Base-by-base conservation (phyloP, 2,113 vertebrate species). In the Nerophis lumbriciformis region DNA sequence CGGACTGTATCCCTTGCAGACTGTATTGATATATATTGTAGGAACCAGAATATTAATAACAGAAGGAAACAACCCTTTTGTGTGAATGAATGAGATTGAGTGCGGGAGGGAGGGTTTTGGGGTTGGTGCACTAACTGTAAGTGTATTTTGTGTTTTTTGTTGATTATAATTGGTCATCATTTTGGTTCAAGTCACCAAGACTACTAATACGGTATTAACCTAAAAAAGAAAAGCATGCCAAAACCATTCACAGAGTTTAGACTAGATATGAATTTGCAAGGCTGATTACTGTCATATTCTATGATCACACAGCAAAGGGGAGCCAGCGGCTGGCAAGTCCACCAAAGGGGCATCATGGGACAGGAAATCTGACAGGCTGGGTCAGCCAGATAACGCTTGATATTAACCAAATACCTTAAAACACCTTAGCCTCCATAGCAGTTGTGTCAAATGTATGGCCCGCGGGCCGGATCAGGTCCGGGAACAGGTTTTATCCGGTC, bases 181-280 rank as follows among this genome's bases (percentile, higher is more conserved):
- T 59, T 61, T 50, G 15, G 38, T 61, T 36, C 42, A 48, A 9
- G 16, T 66, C 63, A 67, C 59, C 60, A 65, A 65, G 50, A 53
- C 53, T 44, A 37, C 69, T 88, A 87, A 89, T 80, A 58, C 81
- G 61, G 75, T 71, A 82, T 88, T 87, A 86, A 83, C 87, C 87
- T 74, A 83, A 63, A 87, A 85, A 83, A 63, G 87, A 85, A 83
- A 39, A 39, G 38, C 38, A 39, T 39, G 38, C 38, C 38, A 39
- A 39, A 39, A 6, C 48, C 28, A 16, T 59, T 57, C 56, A 54
- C 53, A 66, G 61, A 57, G 54, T 53, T 11, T 6, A 59, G 37
- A 48, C 50, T 44, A 44, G 44, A 70, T 61, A 72, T 71, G 53
- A 78, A 59, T 75, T 65, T 55, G 44, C 38, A 6, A 15, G 39